Conservation (phyloP, 2,888 invertebrate genomes). For the Microplitis deprimator region DNA sequence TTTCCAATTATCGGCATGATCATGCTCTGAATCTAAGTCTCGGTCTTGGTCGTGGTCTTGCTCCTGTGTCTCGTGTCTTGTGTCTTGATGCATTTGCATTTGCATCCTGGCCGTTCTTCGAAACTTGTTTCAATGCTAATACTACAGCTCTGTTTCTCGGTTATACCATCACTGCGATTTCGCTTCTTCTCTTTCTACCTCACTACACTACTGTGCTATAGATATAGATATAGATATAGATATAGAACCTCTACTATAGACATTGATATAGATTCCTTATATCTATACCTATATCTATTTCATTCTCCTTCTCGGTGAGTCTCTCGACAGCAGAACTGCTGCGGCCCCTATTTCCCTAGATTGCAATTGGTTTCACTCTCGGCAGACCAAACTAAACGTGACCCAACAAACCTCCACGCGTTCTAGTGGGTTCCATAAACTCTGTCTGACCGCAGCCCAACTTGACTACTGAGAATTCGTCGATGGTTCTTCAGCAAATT, state of each 20-base stretch:
- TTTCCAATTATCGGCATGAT: constrained; percentile 57
- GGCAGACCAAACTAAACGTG: constrained; percentile 38
- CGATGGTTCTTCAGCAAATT: constrained; percentile 23
- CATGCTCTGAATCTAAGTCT: constrained; percentile 41
- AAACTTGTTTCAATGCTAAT: constrained; percentile 57
- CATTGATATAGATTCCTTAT: too few species aligned
- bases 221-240: not conserved
- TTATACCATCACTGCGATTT: not conserved
- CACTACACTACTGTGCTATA: not conserved
- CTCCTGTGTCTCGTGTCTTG: not conserved
- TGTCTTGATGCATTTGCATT: constrained; percentile 47
- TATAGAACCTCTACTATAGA: too few species aligned
- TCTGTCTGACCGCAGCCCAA: constrained; percentile 33
- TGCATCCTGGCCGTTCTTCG: constrained; percentile 48
- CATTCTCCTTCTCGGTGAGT: not conserved
- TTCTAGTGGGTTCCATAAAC: constrained; percentile 27
- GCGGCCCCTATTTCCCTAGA: constrained; percentile 14
- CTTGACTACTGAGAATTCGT: constrained; percentile 37
- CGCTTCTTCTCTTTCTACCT: not conserved
- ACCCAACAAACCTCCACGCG: constrained; percentile 31
- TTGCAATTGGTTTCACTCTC: constrained; percentile 42
- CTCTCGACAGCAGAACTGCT: not conserved
- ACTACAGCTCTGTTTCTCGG: constrained; percentile 37
- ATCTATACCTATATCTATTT: too few species aligned
- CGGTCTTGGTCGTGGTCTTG: constrained; percentile 11